Base-by-base conservation (phyloP, 2,888 invertebrate species). In the Acleris laterana region DNA sequence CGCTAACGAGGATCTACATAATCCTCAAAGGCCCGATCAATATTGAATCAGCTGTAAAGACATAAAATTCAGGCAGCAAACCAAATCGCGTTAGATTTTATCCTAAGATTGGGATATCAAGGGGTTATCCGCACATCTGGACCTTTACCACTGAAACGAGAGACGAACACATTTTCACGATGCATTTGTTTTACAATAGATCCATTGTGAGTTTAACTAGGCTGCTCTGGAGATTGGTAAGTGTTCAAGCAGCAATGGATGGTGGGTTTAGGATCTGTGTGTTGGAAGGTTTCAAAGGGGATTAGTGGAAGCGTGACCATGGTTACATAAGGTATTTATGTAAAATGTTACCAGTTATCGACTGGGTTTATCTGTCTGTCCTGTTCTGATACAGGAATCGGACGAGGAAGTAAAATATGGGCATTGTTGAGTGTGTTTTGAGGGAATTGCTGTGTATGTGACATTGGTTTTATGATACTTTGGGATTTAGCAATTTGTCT, bases 11-110 rank as follows among this genome's bases (percentile, higher is more conserved):
- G 57, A 22, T 17, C 57, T 44, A 55, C 38, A 7, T n/a, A 22
- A 49, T 11, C 9, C 50, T 20, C 17, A 50, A 25, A 51, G 63
- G 17, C 48, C 38, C 48, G 20, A 49, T 32, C 49, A 49, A 44
- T 52, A 61, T 52, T 52, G 44, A 61, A 42, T 51, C 50, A 22
- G 60, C 50, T 46, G 28, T 49, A 16, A 59, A 25, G 38, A 50
- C 25, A 20, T 42, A 62, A 56, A 63, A 63, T 20, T 63, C 83
- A 79, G 81, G 44, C 85, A 83, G 84, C 83, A 71, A 81, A 82
- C 85, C 83, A 86, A 87, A 88, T 89, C 90, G 84, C 81, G 84
- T 77, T 72, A 83, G 86, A 86, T 89, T 81, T 81, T 84, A 89
- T 88, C 88, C 77, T 69, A 72, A 84, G 89, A 88, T 89, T 89